Evolutionary conservation across 2,797 vertebrate species (phyloP), one percentile per base, ranked within the genome.

Genomic region (Enteromius treurensis): DNA sequence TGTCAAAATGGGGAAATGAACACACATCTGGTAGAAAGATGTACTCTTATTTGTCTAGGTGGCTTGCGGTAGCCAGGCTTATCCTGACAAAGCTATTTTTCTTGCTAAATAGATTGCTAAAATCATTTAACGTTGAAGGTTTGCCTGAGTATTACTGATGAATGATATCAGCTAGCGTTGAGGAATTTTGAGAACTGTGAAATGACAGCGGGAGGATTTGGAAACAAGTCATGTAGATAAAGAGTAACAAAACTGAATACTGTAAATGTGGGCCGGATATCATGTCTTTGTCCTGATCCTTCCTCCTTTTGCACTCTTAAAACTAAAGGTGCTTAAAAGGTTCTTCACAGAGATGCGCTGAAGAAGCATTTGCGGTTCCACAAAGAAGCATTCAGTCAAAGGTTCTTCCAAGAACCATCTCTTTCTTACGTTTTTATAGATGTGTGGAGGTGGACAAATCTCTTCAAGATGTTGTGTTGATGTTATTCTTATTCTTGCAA

Each of bases 201-300:
- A 91, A 91, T 87, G 82, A 79, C 88, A 90, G 91, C 86, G 90
- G 91, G 88, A 91, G 91, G 90, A 92, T 78, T 91, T 90, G 90
- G 90, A 77, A 77, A 60, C 21, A 58, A 55, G 19, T 91, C 91
- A 90, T 87, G 89, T 86, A 88, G 90, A 91, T 90, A 89, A 93
- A 92, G 91, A 91, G 88, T 91, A 93, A 92, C 89, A 88, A 92
- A 93, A 93, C 86, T 91, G 90, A 92, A 89, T 67, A 70, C 90
- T 93, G 90, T 88, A 89, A 91, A 94, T 92, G 90, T 85, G 90
- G 91, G 92, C 10, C 91, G 89, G 88, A 91, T 90, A 91, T 92
- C 88, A 88, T 91, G 93, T 88, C 89, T 90, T 92, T 83, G 86
- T 88, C 87, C 90, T 32, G 85, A 88, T 90, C 88, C 85, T 45